Conservation (phyloP, 2,797 vertebrate species). For the Chanos chanos region DNA sequence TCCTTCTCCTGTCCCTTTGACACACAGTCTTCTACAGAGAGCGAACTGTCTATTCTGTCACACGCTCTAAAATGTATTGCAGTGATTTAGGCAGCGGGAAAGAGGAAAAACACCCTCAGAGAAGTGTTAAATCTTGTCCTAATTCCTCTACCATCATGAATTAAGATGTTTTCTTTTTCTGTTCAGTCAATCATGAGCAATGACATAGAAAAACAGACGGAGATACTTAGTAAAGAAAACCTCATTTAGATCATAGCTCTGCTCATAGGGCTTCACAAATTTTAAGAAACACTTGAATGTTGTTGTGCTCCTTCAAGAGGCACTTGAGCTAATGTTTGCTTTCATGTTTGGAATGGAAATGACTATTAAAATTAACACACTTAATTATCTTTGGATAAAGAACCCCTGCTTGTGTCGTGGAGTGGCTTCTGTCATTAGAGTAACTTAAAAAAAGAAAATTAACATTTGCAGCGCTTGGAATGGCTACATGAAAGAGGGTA, state of each 20-base stretch:
- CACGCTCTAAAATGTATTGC: no score
- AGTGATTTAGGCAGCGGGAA: no score
- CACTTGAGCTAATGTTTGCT: constrained; percentile 69
- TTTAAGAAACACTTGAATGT: constrained; percentile 52
- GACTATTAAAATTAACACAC: constrained; percentile 66
- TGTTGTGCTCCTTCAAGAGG: constrained; percentile 56
- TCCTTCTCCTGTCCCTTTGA: no score
- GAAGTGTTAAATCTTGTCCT: constrained; percentile 53
- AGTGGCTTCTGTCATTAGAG: constrained; percentile 21
- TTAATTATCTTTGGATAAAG: constrained; percentile 63
- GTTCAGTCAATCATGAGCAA: constrained; percentile 70
- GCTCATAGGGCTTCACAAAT: constrained; percentile 39
- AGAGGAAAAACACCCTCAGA: no score
- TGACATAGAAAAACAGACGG: constrained; percentile 75
- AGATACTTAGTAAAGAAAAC: constrained; percentile 79
- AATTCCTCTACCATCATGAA: constrained; percentile 55
- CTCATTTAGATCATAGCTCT: constrained; percentile 66
- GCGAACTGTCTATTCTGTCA: no score
- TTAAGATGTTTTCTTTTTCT: constrained; percentile 70
- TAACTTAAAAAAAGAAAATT: constrained; percentile 18
- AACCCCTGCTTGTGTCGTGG: constrained; percentile 6
- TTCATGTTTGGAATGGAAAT: constrained; percentile 72
- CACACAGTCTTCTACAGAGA: no score
- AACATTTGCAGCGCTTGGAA: constrained; percentile 38
- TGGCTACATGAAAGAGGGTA: constrained; percentile 52